Evolutionary conservation across 2,888 invertebrate species (phyloP).

Genomic region (Kuschelorhynchus macadamiae): DNA sequence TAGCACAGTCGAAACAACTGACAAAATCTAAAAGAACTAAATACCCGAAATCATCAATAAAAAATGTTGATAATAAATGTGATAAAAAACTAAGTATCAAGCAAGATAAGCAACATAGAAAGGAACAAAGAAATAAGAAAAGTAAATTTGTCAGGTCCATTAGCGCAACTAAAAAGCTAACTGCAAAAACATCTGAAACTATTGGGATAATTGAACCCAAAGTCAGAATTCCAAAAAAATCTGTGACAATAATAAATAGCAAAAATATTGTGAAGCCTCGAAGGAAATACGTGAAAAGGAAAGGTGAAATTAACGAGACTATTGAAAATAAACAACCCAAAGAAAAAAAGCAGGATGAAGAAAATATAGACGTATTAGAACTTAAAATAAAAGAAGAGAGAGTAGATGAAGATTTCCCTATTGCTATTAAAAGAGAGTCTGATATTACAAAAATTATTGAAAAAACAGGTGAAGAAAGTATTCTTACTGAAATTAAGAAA

Average conservation of each 20-base stretch:
- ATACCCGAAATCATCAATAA: slow-evolving; percentile 12
- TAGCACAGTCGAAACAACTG: neutral
- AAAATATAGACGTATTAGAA: slow-evolving; percentile 36
- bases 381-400: slow-evolving; percentile 54
- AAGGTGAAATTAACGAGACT: slow-evolving; percentile 6
- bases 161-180: neutral
- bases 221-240: slow-evolving; percentile 16
- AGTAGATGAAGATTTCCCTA: slow-evolving; percentile 14
- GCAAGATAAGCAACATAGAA: no score
- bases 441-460: neutral
- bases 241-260: slow-evolving; percentile 32
- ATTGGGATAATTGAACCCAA: slow-evolving; percentile 6
- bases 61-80: slow-evolving; percentile 21
- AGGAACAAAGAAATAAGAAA: no score
- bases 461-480: neutral
- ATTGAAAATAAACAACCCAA: neutral
- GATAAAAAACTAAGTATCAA: slow-evolving; percentile 12
- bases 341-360: neutral
- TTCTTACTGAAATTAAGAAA: neutral
- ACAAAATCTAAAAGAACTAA: slow-evolving; percentile 3
- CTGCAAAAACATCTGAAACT: neutral
- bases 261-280: slow-evolving; percentile 41
- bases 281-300: slow-evolving; percentile 47
- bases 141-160: no score
- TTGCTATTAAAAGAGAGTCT: slow-evolving; percentile 5